These are phyloP conservation scores for Brachymystax lenok DNA, from an alignment of 2,797 vertebrate genomes.

Conservation along the genomic window DNA sequence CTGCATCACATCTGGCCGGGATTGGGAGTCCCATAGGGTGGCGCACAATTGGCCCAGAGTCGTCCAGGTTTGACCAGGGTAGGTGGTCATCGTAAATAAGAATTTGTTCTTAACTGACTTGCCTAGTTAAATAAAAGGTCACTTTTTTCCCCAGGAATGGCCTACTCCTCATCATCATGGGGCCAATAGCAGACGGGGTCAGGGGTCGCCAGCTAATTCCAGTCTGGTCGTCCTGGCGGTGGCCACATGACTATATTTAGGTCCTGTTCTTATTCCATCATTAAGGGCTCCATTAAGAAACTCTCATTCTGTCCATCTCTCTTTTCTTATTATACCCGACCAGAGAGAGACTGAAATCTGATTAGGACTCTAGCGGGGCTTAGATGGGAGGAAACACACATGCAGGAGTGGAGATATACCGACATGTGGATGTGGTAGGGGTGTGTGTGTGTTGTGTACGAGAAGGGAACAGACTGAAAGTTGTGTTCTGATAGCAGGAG, in stretches of 20 bases:
- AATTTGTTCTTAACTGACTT: too few species aligned
- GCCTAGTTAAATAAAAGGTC: too few species aligned
- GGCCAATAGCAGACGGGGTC: background rate
- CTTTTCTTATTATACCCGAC: background rate
- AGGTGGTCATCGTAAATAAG: too few species aligned
- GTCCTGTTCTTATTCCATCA: constrained; percentile 18
- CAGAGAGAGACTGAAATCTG: background rate
- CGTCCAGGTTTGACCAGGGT: too few species aligned
- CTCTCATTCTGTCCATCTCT: background rate
- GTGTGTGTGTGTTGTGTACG: background rate
- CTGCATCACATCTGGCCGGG: too few species aligned
- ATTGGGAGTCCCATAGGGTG: too few species aligned
- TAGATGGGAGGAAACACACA: background rate
- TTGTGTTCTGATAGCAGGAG: background rate
- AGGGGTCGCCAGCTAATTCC: constrained; percentile 6
- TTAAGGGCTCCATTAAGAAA: background rate
- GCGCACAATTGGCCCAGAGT: too few species aligned
- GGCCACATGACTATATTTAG: background rate
- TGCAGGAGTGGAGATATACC: background rate
- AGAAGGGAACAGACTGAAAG: background rate
- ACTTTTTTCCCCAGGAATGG: background rate
- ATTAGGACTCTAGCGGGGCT: background rate
- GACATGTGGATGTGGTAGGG: background rate
- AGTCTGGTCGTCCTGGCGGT: background rate
- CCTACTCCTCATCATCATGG: background rate